Conservation (phyloP, 2,113 vertebrate genomes). For the Hystrix cristata region DNA sequence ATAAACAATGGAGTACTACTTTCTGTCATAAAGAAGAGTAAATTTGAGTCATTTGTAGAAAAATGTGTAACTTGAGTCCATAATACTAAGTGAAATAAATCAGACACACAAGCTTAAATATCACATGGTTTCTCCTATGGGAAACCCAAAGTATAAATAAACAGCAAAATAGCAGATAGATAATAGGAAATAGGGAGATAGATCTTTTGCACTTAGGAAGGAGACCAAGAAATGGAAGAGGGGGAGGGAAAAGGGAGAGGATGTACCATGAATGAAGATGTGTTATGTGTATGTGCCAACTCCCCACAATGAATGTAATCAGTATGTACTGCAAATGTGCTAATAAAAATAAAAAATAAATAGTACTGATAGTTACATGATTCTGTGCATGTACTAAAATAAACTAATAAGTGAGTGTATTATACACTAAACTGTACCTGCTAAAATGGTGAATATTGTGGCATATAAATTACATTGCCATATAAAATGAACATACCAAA, state of each 20-base stretch:
- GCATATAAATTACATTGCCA: background rate
- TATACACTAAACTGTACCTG: background rate
- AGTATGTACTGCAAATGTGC: background rate
- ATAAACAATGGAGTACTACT: background rate
- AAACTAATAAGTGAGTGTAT: background rate
- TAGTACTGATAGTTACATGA: background rate
- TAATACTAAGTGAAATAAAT: background rate
- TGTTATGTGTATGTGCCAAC: background rate
- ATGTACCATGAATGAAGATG: background rate
- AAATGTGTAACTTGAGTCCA: background rate
- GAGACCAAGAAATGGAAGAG: background rate
- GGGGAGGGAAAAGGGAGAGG: background rate
- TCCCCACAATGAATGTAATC: background rate
- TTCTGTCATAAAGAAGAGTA: background rate
- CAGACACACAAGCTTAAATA: background rate
- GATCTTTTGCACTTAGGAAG: background rate
- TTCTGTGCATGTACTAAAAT: background rate
- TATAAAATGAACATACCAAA: background rate
- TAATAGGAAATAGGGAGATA: background rate
- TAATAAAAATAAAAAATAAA: background rate
- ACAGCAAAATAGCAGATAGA: background rate
- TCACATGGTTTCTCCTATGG: background rate
- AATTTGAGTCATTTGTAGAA: background rate
- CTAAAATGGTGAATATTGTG: background rate
- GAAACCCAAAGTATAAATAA: background rate